Conservation (phyloP, 2,888 invertebrate genomes). For the Bursaphelenchus okinawaensis region DNA sequence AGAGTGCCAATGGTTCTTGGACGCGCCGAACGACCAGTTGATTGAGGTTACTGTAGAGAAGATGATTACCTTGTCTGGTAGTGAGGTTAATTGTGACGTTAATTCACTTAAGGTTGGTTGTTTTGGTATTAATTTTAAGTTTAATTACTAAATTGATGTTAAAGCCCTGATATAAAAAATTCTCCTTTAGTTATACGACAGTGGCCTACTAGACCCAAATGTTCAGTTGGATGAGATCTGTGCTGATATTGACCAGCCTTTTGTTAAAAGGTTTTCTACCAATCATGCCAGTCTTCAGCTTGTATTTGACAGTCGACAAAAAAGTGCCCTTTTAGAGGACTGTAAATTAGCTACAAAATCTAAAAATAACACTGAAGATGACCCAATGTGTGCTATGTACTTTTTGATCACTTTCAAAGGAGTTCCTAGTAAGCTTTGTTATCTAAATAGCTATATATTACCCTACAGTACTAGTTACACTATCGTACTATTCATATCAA, state of each 20-base stretch:
- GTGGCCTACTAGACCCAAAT: not conserved
- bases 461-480: too few species aligned
- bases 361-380: slow-evolving; percentile 12
- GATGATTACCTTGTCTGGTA: slow-evolving; percentile 15
- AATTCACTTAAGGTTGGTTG: slow-evolving; percentile 38
- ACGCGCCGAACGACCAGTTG: not conserved
- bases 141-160: too few species aligned
- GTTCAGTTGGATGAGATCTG: not conserved
- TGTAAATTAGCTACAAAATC: slow-evolving; percentile 1
- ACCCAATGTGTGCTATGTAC: slow-evolving; percentile 29
- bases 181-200: not conserved
- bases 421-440: slow-evolving; percentile 36
- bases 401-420: slow-evolving; percentile 39
- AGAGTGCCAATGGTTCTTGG: slow-evolving; percentile 2
- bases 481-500: too few species aligned
- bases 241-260: not conserved
- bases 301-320: not conserved
- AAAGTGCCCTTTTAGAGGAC: not conserved
- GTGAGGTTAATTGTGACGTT: slow-evolving; percentile 34
- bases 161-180: not conserved
- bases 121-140: not conserved
- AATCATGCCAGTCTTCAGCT: not conserved
- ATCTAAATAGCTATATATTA: too few species aligned
- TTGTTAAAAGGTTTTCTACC: not conserved
- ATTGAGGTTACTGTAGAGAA: slow-evolving; percentile 36